These are phyloP conservation scores for Plestiodon gilberti DNA, from an alignment of 2,113 vertebrate genomes.

Conservation along the genomic window DNA sequence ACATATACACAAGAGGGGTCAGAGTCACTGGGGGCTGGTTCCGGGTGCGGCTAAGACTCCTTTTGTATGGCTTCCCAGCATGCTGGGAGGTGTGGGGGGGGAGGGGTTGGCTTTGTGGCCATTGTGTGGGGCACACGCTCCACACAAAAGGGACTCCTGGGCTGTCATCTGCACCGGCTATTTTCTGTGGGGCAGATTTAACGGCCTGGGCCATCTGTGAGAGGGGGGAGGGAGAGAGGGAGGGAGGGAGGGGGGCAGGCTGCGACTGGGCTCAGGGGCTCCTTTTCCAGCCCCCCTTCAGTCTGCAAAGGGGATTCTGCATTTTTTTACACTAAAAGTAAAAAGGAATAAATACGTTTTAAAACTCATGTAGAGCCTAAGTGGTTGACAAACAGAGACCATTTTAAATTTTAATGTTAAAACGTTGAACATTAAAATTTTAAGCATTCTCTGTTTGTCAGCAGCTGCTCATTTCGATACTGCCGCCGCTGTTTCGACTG, in stretches of 20 bases:
- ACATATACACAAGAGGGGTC: background rate
- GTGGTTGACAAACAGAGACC: too few species aligned
- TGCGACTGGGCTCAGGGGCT: background rate
- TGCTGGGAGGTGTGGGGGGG: background rate
- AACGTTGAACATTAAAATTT: too few species aligned
- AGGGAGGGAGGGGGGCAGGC: background rate
- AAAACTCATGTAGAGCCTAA: too few species aligned
- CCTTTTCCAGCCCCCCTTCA: too few species aligned
- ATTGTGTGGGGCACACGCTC: background rate
- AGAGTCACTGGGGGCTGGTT: background rate
- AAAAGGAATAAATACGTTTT: too few species aligned
- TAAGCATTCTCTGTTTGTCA: too few species aligned
- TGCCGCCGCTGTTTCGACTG: too few species aligned
- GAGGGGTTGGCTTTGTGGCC: background rate
- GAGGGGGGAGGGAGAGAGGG: background rate
- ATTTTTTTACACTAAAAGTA: background rate
- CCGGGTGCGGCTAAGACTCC: background rate
- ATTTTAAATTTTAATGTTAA: too few species aligned
- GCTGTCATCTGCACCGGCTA: background rate
- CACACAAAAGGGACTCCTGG: background rate
- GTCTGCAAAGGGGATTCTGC: too few species aligned
- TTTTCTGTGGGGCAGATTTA: background rate
- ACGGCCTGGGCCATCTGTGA: constrained; percentile 14
- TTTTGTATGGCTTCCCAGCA: background rate
- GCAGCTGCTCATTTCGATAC: too few species aligned